Conservation (phyloP, 1,140 invertebrate genomes). For the Panagrolaimus sp. region DNA sequence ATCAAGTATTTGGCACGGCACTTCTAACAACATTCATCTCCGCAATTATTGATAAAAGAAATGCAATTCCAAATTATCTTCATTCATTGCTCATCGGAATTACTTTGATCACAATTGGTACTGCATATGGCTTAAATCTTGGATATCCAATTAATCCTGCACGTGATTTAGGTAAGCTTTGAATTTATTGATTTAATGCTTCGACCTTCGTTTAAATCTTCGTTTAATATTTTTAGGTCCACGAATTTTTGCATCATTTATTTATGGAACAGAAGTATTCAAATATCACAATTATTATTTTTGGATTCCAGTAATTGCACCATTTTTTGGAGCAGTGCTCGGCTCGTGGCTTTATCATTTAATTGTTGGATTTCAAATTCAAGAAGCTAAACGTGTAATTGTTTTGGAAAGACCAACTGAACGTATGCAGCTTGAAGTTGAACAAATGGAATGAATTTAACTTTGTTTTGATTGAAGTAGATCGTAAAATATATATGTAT, state of each 20-base stretch:
- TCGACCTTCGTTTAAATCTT: too few species aligned
- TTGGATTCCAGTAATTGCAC: constrained; percentile 55
- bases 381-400: neutral
- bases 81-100: constrained; percentile 63
- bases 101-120: constrained; percentile 62
- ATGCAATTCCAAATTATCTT: constrained; percentile 61
- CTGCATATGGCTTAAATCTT: constrained; percentile 64
- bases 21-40: constrained; percentile 63
- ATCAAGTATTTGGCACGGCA: constrained; percentile 64
- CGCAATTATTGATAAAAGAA: constrained; percentile 63
- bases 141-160: constrained; percentile 64
- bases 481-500: too few species aligned
- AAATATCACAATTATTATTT: constrained; percentile 49
- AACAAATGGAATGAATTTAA: neutral
- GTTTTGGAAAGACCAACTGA: neutral
- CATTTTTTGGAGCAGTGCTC: constrained; percentile 47
- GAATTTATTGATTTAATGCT: too few species aligned
- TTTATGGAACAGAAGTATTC: constrained; percentile 61
- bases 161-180: constrained; percentile 61
- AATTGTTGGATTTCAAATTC: constrained; percentile 44
- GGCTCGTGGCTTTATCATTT: constrained; percentile 50
- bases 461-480: too few species aligned
- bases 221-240: constrained; percentile 57
- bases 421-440: too few species aligned
- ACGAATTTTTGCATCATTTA: constrained; percentile 63